Evolutionary conservation across 1,140 invertebrate species (phyloP).

Genomic region (Amphibalanus amphitrite): DNA sequence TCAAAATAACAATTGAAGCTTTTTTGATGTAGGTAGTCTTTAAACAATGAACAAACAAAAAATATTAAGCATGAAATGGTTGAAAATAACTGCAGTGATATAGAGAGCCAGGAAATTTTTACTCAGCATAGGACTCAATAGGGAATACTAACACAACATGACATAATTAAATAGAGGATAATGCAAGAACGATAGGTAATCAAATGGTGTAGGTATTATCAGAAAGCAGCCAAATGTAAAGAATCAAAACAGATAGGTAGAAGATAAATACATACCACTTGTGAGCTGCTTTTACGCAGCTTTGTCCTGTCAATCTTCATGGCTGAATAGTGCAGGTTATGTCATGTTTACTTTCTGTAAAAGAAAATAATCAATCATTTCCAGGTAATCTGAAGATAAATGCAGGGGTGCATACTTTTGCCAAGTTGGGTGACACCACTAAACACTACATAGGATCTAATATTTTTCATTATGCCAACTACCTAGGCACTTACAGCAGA

Average conservation of each 20-base stretch:
- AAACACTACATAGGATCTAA: too few species aligned
- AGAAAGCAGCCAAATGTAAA: too few species aligned
- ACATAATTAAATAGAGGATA: not conserved
- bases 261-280: slow-evolving; percentile 43
- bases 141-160: slow-evolving; percentile 10
- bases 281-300: slow-evolving; percentile 71
- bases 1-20: too few species aligned
- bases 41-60: too few species aligned
- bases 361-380: too few species aligned
- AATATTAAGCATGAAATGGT: not conserved
- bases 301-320: slow-evolving; percentile 78
- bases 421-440: too few species aligned
- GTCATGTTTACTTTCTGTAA: not conserved
- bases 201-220: not conserved
- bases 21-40: too few species aligned
- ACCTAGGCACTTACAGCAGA: too few species aligned
- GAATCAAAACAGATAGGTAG: too few species aligned
- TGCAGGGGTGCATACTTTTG: too few species aligned
- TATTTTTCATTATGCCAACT: too few species aligned
- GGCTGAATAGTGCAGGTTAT: slow-evolving; percentile 18
- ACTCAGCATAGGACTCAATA: slow-evolving; percentile 1
- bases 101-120: not conserved
- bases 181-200: slow-evolving; percentile 9
- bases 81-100: not conserved
- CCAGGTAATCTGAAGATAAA: too few species aligned